Conservation (phyloP, 2,113 vertebrate species). For the Daphoenositta chrysoptera region DNA sequence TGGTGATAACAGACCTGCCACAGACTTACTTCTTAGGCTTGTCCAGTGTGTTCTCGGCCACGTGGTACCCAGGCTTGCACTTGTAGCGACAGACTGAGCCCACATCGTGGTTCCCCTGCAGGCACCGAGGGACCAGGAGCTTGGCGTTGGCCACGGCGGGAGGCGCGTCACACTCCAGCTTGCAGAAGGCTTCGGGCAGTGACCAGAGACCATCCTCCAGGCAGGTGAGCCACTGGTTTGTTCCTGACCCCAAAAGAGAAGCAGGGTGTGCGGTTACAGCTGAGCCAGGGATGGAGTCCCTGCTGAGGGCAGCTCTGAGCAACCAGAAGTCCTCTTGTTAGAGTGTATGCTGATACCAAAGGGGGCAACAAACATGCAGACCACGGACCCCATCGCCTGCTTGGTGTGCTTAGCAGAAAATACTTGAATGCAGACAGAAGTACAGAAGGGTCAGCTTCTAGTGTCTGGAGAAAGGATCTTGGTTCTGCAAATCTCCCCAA, state of each 20-base stretch:
- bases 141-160: conserved; percentile 72
- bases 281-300: not conserved
- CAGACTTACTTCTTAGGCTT: conserved; percentile 79
- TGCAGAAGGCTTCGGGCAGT: conserved; percentile 94
- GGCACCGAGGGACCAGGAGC: conserved; percentile 79
- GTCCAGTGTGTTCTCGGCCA: conserved; percentile 57
- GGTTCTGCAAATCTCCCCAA: not conserved
- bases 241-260: conserved; percentile 73
- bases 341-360: not conserved
- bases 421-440: not conserved
- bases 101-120: conserved; percentile 81
- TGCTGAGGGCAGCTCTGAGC: not conserved
- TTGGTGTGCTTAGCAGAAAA: not conserved
- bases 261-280: not conserved
- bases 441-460: not conserved
- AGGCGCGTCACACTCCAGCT: conserved; percentile 83
- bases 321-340: not conserved
- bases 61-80: conserved; percentile 88
- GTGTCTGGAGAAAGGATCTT: not conserved
- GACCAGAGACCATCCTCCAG: conserved; percentile 94
- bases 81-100: conserved; percentile 87
- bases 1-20: fast-evolving
- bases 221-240: conserved; percentile 86
- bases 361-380: fast-evolving
- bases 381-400: fast-evolving